Evolutionary conservation across 2,113 vertebrate genomes (phyloP).

Genomic region (Craseonycteris thonglongyai): DNA sequence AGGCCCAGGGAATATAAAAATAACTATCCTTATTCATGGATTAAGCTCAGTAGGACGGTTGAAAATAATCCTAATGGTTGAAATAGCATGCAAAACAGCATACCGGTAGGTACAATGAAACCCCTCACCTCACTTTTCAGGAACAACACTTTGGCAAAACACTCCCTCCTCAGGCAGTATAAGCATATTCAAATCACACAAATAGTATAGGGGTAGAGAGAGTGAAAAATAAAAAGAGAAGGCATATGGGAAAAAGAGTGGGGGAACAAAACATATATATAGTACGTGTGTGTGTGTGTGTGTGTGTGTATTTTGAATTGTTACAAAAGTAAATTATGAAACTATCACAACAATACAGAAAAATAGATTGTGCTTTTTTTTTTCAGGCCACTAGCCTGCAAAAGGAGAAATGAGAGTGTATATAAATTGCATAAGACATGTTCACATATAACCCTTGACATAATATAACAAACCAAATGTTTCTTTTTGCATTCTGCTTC

Average conservation of each 20-base stretch:
- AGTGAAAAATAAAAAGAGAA: neutral
- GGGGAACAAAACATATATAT: too few relatives aligned
- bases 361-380: neutral
- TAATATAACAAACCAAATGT: neutral
- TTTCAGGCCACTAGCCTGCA: neutral
- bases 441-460: neutral
- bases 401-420: neutral
- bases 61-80: neutral
- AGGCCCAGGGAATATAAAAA: neutral
- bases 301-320: too few relatives aligned
- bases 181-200: neutral
- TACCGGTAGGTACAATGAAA: rapidly evolving
- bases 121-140: neutral
- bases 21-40: neutral
- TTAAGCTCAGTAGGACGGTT: neutral
- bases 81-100: neutral
- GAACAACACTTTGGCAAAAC: too few relatives aligned
- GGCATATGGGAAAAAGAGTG: neutral
- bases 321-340: neutral
- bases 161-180: neutral
- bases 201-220: neutral
- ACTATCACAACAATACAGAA: neutral
- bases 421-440: neutral
- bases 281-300: too few relatives aligned
- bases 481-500: neutral